Percentiles rank a stretch among this genome's conserved stretches.
Conservation (phyloP, 2,797 vertebrate genomes). For the Helarctos malayanus region DNA sequence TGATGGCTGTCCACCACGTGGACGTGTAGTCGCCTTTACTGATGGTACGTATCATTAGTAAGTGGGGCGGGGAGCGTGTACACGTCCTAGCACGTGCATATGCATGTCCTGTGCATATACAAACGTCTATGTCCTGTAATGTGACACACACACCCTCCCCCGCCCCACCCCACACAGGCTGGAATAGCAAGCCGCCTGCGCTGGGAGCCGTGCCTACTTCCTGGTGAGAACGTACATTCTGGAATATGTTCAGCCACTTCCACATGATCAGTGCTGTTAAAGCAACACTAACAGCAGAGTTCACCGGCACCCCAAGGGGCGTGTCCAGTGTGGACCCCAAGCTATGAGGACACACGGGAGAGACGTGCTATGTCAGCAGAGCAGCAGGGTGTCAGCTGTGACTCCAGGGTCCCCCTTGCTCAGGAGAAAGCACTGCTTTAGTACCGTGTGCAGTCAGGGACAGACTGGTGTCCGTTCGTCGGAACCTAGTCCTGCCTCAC, state of each 20-base stretch:
- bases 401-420: accelerated
- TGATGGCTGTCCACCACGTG: accelerated
- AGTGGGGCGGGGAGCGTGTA: too few relatives aligned
- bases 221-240: background rate
- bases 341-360: accelerated
- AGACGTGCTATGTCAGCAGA: accelerated
- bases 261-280: accelerated
- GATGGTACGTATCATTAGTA: too few relatives aligned
- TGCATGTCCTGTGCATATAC: too few relatives aligned
- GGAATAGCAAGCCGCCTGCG: accelerated
- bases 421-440: too few relatives aligned
- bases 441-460: accelerated
- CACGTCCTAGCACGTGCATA: too few relatives aligned
- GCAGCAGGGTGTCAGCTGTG: accelerated
- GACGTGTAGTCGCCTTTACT: too few relatives aligned
- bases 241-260: accelerated
- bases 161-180: accelerated
- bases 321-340: accelerated
- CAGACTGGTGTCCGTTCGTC: accelerated
- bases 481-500: background rate
- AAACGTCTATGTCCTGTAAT: too few relatives aligned
- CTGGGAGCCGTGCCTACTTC: accelerated
- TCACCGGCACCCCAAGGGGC: accelerated
- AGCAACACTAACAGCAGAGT: accelerated
- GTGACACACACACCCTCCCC: background rate